These are phyloP conservation scores for Numida meleagris DNA, from an alignment of 2,113 vertebrate species.

Conservation along the genomic window DNA sequence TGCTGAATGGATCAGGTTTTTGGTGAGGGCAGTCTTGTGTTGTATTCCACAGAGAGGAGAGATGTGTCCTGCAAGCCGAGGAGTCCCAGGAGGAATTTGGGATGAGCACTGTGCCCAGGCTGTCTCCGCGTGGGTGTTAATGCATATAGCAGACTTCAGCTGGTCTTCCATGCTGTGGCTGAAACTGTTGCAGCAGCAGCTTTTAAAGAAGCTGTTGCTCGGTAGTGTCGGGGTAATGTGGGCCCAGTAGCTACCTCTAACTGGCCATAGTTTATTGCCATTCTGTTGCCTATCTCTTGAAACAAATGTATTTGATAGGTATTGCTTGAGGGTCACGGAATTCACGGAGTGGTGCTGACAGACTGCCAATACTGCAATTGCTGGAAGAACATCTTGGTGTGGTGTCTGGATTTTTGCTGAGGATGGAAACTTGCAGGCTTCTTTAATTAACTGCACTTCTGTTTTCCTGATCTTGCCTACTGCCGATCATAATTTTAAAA, in stretches of 20 bases:
- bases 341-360: accelerated
- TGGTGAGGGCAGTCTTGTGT: neutral
- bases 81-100: neutral
- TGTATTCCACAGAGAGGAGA: neutral
- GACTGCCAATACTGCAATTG: neutral
- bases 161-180: neutral
- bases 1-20: accelerated
- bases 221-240: accelerated
- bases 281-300: neutral
- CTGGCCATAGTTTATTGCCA: neutral
- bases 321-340: neutral
- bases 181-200: neutral
- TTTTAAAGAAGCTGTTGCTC: neutral
- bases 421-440: neutral
- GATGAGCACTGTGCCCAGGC: neutral
- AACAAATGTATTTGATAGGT: neutral
- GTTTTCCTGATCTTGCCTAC: neutral
- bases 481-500: neutral
- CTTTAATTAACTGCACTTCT: neutral
- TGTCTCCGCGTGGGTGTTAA: too few relatives aligned
- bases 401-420: neutral
- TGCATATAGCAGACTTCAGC: too few relatives aligned
- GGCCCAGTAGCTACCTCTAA: neutral
- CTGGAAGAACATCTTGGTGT: neutral
- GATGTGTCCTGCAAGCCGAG: too few relatives aligned